Conservation (phyloP, 2,888 invertebrate genomes). For the Melanostoma scalare region DNA sequence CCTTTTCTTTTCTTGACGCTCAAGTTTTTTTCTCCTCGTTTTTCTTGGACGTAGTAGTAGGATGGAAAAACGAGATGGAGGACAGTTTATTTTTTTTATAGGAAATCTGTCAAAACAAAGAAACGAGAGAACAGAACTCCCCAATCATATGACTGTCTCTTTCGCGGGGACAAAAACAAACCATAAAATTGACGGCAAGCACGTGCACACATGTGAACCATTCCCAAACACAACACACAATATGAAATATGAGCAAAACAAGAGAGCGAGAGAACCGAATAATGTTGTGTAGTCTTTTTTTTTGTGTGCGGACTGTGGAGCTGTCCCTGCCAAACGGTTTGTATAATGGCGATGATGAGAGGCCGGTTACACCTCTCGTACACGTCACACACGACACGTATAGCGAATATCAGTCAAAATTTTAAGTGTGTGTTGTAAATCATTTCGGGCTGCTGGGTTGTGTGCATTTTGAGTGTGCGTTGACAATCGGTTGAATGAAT, state of each 20-base stretch:
- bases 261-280: conserved; percentile 65
- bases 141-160: conserved; percentile 30
- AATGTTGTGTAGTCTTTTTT: conserved; percentile 61
- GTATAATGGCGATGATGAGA: conserved; percentile 73
- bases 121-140: conserved; percentile 50
- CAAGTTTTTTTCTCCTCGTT: conserved; percentile 68
- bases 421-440: conserved; percentile 73
- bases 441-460: conserved; percentile 59
- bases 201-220: conserved; percentile 75
- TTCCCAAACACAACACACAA: conserved; percentile 68
- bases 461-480: conserved; percentile 69
- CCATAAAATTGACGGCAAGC: conserved; percentile 78
- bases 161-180: conserved; percentile 76
- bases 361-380: conserved; percentile 73
- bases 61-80: conserved; percentile 70
- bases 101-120: conserved; percentile 71
- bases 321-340: conserved; percentile 51
- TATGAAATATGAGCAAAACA: conserved; percentile 80
- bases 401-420: conserved; percentile 73
- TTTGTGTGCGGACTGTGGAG: conserved; percentile 67
- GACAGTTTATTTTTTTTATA: conserved; percentile 66
- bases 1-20: conserved; percentile 58
- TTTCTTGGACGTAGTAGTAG: conserved; percentile 63
- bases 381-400: conserved; percentile 69
- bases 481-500: conserved; percentile 73